Base-by-base conservation (phyloP, 2,888 invertebrate genomes). In the Laothoe populi region DNA sequence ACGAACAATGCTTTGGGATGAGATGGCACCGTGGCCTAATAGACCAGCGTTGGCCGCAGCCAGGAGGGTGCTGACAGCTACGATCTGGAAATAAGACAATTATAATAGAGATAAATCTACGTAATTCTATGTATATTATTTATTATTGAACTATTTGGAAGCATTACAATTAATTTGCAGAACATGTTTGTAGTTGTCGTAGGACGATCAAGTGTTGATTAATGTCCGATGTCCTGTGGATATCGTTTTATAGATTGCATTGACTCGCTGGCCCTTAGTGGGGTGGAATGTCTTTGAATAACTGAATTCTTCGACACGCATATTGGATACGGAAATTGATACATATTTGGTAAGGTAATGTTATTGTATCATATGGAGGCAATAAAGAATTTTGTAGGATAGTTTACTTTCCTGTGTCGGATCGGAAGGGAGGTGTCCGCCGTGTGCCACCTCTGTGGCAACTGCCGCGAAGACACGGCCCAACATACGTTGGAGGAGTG, bases 31-130 rank as follows among this genome's bases (percentile, higher is more conserved):
- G 46, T 70, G 67, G 46, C 66, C 64, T 23, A 63, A 45, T 0
- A 74, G 21, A 38, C 84, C 84, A 23, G 83, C 81, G 48, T 72
- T 80, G 64, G 79, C 82, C 24, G 66, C 71, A 1, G 82, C 81
- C 64, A 85, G 66, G 44, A 85, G 63, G 53, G 73, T 74, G 63
- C 73, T 70, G 60, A 85, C 61, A 19, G 78, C 70, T 40, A 83
- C 58, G 62, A 81, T 79, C 86, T 60, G 60, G 1, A 57, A 35
- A 10, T 38, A 38, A 38, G 5, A 31, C 5, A 4, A 31, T 31
- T 1, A 31, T 4, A n/a, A n/a, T n/a, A n/a, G n/a, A n/a, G n/a
- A n/a, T n/a, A n/a, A n/a, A n/a, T n/a, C n/a, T n/a, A n/a, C n/a
- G n/a, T n/a, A n/a, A n/a, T n/a, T n/a, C n/a, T n/a, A n/a, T n/a